Percentiles rank a stretch among this genome's conserved stretches.
These are phyloP conservation scores for Lepidurus packardi DNA, from an alignment of 1,140 invertebrate genomes.

Conservation along the genomic window DNA sequence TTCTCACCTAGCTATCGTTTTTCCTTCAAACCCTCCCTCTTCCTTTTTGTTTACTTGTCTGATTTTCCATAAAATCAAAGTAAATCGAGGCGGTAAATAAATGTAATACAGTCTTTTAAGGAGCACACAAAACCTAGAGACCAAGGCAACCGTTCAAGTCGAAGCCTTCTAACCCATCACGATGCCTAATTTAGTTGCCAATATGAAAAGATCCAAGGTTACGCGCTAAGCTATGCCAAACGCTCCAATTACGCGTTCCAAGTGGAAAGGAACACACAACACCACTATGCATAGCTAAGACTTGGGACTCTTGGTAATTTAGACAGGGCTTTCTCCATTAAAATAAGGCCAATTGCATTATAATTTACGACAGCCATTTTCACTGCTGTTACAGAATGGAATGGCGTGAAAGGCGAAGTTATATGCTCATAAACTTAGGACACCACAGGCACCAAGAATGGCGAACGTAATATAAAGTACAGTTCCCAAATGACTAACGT, in stretches of 20 bases:
- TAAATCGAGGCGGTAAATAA: too few species aligned
- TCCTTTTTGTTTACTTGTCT: too few species aligned
- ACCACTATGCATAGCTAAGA: background rate
- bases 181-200: background rate
- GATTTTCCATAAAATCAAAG: too few species aligned
- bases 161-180: too few species aligned
- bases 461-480: too few species aligned
- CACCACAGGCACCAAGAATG: background rate
- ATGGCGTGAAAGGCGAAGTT: background rate
- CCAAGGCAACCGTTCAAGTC: too few species aligned
- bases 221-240: background rate
- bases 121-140: too few species aligned
- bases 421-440: background rate
- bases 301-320: background rate
- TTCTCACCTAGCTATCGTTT: background rate
- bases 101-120: too few species aligned
- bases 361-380: conserved; percentile 19
- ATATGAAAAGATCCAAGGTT: conserved; percentile 2
- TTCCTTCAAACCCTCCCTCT: background rate
- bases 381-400: background rate
- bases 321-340: conserved; percentile 14
- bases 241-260: conserved; percentile 2
- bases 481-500: too few species aligned
- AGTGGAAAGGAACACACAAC: background rate
- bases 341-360: background rate